Evolutionary conservation across 2,888 invertebrate species (phyloP), one percentile per base, ranked within the genome.

Genomic region (Pterostichus madidus): DNA sequence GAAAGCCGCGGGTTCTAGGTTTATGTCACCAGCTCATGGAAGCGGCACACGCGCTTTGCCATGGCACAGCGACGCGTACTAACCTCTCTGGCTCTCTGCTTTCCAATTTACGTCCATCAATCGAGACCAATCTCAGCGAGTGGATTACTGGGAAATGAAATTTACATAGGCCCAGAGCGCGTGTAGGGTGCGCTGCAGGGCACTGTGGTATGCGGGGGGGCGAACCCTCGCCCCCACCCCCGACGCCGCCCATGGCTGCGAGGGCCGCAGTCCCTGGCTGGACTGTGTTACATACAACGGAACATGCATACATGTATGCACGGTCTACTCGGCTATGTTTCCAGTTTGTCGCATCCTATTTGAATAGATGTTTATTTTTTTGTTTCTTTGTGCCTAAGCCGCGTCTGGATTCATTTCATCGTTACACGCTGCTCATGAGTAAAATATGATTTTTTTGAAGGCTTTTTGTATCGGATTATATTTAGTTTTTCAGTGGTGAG

Each of bases 21-120:
- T 35, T 52, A 32, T 80, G 79, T 44, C 31, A 46, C 44, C 39
- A 61, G 11, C 44, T 11, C 61, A 53, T 6, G 7, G 39, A 24
- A 71, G 80, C 68, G 35, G 76, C 56, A 80, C 24, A 68, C 52
- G 68, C n/a, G 46, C 15, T 64, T 61, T 61, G 39, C 35, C 44
- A 46, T 80, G 49, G 80, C 68, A 71, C 17, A 80, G 56, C 73
- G 73, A 13, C 6, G 24, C 59, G 59, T 85, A 86, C 85, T 85
- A 87, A 87, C 88, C 88, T 88, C 88, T 87, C 88, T 87, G 88
- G 88, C 88, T 88, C 88, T 87, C 88, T 87, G 88, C 88, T 92
- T 93, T 92, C 92, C 93, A 93, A 93, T 93, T 93, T 93, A 91
- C 92, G 92, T 92, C 93, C 92, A 93, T 93, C 93, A 93, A 93